A percentile compares a stretch with the other conserved stretches of the same genome.
phyloP scores from a whole-genome alignment of 2,797 vertebrate species.

The Schizopygopsis pylzovi region DNA sequence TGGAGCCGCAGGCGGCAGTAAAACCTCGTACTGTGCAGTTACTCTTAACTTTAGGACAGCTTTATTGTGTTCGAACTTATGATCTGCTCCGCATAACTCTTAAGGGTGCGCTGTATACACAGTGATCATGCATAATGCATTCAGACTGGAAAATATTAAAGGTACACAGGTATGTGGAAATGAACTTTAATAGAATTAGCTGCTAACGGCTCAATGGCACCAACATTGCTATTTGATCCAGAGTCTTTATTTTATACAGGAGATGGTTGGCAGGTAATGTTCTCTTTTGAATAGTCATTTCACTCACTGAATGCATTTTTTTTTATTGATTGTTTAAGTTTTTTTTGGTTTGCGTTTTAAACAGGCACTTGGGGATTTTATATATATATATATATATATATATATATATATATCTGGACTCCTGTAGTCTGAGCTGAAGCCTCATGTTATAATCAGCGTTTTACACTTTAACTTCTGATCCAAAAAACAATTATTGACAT shows the following conservation, averaged over 20 bases:
- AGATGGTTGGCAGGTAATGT: background rate
- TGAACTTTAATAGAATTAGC: background rate
- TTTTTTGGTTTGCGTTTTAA: background rate
- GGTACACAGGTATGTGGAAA: background rate
- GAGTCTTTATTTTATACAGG: background rate
- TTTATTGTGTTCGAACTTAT: constrained; percentile 8
- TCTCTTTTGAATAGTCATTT: background rate
- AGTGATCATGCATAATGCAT: constrained; percentile 5
- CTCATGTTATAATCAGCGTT: background rate
- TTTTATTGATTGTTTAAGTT: background rate
- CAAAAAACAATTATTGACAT: background rate
- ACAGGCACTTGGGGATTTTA: background rate
- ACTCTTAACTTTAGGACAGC: constrained; percentile 5
- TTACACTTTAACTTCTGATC: constrained; percentile 1
- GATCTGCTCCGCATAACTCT: constrained; percentile 17
- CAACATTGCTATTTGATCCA: constrained; percentile 18
- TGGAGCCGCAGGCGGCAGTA: constrained; percentile 4
- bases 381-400: background rate
- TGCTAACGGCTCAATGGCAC: background rate
- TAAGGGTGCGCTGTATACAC: background rate
- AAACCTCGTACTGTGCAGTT: constrained; percentile 26
- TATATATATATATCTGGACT: background rate
- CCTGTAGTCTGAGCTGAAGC: background rate
- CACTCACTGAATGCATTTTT: background rate
- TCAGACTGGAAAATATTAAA: constrained; percentile 1